phyloP scores from a whole-genome alignment of 2,797 vertebrate species.

The Acanthopagrus latus region DNA sequence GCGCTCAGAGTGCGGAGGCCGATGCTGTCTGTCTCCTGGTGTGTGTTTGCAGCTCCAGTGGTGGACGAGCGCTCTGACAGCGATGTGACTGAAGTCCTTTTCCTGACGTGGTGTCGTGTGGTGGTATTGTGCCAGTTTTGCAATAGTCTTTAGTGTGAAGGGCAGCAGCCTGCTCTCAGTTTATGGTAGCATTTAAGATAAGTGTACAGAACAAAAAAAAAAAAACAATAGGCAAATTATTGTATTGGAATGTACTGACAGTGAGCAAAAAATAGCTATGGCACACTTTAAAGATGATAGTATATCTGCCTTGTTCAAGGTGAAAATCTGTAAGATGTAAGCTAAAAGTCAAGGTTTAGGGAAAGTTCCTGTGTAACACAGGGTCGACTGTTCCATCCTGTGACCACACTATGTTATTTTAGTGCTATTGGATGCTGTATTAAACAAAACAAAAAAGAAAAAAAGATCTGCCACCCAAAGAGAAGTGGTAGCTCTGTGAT shows the following conservation, averaged over 20 bases:
- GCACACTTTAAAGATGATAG: constrained; percentile 47
- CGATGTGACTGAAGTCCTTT: constrained; percentile 67
- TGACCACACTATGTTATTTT: constrained; percentile 75
- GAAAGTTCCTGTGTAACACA: constrained; percentile 76
- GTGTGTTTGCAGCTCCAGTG: constrained; percentile 37
- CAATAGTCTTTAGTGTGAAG: constrained; percentile 78
- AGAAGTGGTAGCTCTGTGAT: constrained; percentile 50
- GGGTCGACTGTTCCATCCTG: constrained; percentile 68
- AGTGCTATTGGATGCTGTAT: constrained; percentile 75
- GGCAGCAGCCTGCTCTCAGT: constrained; percentile 77
- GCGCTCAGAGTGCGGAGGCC: constrained; percentile 7
- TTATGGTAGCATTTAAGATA: constrained; percentile 82
- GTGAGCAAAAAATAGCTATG: constrained; percentile 29
- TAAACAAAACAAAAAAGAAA: constrained; percentile 32
- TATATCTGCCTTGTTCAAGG: constrained; percentile 49
- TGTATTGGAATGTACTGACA: constrained; percentile 52
- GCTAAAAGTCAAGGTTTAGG: constrained; percentile 47
- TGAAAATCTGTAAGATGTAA: constrained; percentile 43
- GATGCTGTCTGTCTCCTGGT: constrained; percentile 35
- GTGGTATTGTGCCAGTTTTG: constrained; percentile 81
- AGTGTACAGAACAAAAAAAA: constrained; percentile 70
- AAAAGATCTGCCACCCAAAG: constrained; percentile 37
- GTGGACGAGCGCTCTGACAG: constrained; percentile 37
- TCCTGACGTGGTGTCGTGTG: constrained; percentile 79
- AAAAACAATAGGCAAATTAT: constrained; percentile 46